phyloP scores from a whole-genome alignment of 2,888 invertebrate species.

The Ochropacha duplaris region DNA sequence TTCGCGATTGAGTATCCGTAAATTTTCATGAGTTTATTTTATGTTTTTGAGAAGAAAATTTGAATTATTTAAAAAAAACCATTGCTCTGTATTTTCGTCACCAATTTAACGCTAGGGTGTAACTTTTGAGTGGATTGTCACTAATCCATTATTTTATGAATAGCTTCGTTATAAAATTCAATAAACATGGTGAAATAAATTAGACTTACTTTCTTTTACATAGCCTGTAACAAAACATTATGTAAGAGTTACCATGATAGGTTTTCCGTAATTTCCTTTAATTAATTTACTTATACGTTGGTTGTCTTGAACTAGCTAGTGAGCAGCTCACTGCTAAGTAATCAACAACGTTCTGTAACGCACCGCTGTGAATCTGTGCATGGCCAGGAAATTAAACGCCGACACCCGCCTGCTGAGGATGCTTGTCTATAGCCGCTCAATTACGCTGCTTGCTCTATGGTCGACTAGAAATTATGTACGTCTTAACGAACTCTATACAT shows the following conservation, averaged over 20 bases:
- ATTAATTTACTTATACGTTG: neutral
- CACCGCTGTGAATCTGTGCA: conserved; percentile 14
- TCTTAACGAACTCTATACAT: conserved; percentile 11
- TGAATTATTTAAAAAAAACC: too few relatives aligned
- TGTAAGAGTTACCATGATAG: neutral
- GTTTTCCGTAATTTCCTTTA: neutral
- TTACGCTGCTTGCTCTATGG: conserved; percentile 36
- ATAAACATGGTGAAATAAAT: too few relatives aligned
- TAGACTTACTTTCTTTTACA: too few relatives aligned
- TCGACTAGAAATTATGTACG: conserved; percentile 14
- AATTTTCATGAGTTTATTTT: too few relatives aligned
- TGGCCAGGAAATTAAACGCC: conserved; percentile 64
- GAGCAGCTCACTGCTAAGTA: conserved; percentile 6
- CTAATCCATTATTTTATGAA: too few relatives aligned
- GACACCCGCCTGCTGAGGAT: conserved; percentile 35
- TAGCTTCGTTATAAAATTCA: too few relatives aligned
- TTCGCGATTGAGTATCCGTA: too few relatives aligned
- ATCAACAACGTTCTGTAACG: conserved; percentile 13
- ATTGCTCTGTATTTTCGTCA: too few relatives aligned
- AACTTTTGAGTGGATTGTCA: too few relatives aligned
- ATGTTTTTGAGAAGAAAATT: too few relatives aligned
- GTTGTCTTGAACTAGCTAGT: neutral
- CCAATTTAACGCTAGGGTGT: too few relatives aligned
- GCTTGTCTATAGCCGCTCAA: conserved; percentile 41
- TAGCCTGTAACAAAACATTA: neutral